A percentile compares a stretch with the other conserved stretches of the same genome.
phyloP scores from a whole-genome alignment of 2,888 invertebrate genomes.

The Agrochola macilenta region DNA sequence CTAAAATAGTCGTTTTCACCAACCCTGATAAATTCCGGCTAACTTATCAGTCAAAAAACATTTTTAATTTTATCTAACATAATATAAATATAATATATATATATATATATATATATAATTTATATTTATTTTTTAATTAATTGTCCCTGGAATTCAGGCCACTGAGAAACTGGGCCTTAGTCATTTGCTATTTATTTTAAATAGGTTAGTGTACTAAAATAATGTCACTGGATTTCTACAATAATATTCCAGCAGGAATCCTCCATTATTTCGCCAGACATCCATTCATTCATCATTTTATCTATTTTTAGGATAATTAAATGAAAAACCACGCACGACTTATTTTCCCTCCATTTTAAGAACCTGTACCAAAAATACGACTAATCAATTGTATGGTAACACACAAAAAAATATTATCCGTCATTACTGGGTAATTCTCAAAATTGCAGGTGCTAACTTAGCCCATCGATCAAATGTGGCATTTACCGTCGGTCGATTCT shows the following conservation, averaged over 20 bases:
- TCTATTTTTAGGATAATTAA: background rate
- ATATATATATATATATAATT: too few species aligned
- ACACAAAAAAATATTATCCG: slow-evolving; percentile 39
- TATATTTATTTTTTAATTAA: too few species aligned
- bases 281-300: too few species aligned
- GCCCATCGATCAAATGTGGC: slow-evolving; percentile 86
- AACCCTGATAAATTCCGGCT: background rate
- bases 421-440: slow-evolving; percentile 66
- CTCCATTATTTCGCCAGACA: background rate
- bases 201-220: background rate
- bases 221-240: background rate
- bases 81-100: too few species aligned
- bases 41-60: background rate
- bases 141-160: background rate
- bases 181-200: background rate
- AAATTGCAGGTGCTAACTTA: slow-evolving; percentile 80
- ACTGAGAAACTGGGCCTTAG: background rate
- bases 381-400: slow-evolving; percentile 12
- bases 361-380: slow-evolving; percentile 11
- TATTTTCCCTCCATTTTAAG: background rate
- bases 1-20: background rate
- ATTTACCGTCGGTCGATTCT: slow-evolving; percentile 81
- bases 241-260: background rate
- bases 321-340: background rate
- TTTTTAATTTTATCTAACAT: background rate